Conservation (phyloP, 2,888 invertebrate genomes). For the Caenorhabditis macrosperma region DNA sequence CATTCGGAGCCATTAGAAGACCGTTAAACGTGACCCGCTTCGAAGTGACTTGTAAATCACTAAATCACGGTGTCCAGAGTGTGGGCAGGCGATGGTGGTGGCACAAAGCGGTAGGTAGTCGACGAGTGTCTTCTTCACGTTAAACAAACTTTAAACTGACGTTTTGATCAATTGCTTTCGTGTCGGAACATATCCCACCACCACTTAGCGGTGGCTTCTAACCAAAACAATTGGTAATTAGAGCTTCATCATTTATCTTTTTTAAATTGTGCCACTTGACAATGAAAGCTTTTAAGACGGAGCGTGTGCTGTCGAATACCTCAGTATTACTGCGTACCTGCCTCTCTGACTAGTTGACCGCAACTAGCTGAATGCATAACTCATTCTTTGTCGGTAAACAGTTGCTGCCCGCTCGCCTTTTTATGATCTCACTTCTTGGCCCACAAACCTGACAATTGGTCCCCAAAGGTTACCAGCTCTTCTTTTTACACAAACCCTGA, state of each 20-base stretch:
- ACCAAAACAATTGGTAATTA: constrained; percentile 53
- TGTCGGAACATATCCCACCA: constrained; percentile 59
- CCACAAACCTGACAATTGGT: constrained; percentile 3
- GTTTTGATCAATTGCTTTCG: constrained; percentile 67
- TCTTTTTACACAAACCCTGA: constrained; percentile 33
- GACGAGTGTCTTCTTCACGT: constrained; percentile 47
- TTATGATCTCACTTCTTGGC: constrained; percentile 47
- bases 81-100: constrained; percentile 15
- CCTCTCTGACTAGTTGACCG: constrained; percentile 4
- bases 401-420: constrained; percentile 31
- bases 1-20: constrained; percentile 35
- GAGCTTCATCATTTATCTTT: constrained; percentile 4
- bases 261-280: not conserved
- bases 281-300: not conserved
- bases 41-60: constrained; percentile 55
- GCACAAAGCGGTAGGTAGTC: constrained; percentile 44
- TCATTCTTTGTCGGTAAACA: constrained; percentile 59
- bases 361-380: constrained; percentile 35
- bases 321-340: not conserved
- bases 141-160: constrained; percentile 74
- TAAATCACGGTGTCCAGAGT: constrained; percentile 56
- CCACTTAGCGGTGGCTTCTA: constrained; percentile 52
- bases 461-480: not conserved
- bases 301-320: too few species aligned
- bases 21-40: constrained; percentile 46